Evolutionary conservation across 1,140 invertebrate species (phyloP), one percentile per base, ranked within the genome.

Genomic region (Paraescarpia echinospica): DNA sequence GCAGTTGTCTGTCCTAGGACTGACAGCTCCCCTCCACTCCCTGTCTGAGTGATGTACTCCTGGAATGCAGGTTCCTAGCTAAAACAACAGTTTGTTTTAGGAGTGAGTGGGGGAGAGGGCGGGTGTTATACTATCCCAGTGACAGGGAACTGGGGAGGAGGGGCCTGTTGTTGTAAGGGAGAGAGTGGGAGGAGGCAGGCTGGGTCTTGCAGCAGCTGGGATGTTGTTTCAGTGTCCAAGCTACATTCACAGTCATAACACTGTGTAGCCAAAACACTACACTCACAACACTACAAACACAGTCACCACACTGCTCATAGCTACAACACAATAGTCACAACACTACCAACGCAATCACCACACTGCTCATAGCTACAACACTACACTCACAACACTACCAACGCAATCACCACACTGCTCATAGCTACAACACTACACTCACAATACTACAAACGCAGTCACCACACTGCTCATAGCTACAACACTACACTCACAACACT

Each of bases 11-110:
- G 59, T 77, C 59, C 22, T 12, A 18, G 18, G 8, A 4, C 2
- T 12, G 59, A 77, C 22, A 4, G 22, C 59, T 18, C 8, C 59
- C 27, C 2, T 6, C 22, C 59, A 14, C 59, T 41, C 4, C 41
- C 41, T 6, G 59, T 18, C 59, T 77, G 59, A 77, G 14, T 77
- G 59, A 77, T 77, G 59, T 31, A 18, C 59, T 77, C 18, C 59
- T 27, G 59, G 59, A 77, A 77, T 77, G 59, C 22, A 77, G 59
- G 18, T 0, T 27, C 22, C 18, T 77, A 77, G 59, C 59, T 77
- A 77, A 77, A 77, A 77, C 59, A 77, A 77, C 59, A 27, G 59
- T 77, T 77, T 77, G 59, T 77, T 77, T 77, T 77, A 77, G 59
- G 8, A 77, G 59, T 27, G 59, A 77, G 59, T 6, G 12, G 22